Conservation (phyloP, 2,888 invertebrate species). For the Phlogophora meticulosa region DNA sequence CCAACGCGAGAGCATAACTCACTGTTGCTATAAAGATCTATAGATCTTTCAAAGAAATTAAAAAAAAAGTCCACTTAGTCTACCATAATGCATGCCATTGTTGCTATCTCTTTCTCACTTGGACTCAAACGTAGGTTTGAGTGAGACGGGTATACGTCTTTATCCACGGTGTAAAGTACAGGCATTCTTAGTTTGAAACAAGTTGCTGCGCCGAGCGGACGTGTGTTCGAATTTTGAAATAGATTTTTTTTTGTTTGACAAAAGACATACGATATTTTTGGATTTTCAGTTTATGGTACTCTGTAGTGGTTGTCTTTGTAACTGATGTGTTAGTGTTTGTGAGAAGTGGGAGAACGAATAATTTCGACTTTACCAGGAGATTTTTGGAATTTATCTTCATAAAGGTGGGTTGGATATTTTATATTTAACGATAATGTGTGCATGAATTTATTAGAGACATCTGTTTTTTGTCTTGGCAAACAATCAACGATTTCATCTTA, state of each 20-base stretch:
- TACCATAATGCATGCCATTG: conserved; percentile 89
- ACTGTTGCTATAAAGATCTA: conserved; percentile 84
- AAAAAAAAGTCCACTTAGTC: conserved; percentile 83
- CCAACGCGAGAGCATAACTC: conserved; percentile 84
- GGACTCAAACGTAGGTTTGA: conserved; percentile 55
- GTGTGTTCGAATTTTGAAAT: conserved; percentile 41
- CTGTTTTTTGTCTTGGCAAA: rapidly evolving
- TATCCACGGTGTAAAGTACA: conserved; percentile 58
- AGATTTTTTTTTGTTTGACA: conserved; percentile 45
- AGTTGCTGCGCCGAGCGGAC: conserved; percentile 47
- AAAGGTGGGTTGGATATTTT: conserved; percentile 39
- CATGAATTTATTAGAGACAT: neutral
- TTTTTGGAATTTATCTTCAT: conserved; percentile 45
- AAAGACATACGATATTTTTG: conserved; percentile 40
- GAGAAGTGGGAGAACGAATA: conserved; percentile 43
- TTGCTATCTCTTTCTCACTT: conserved; percentile 73
- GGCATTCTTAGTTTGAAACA: conserved; percentile 73
- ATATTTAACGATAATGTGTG: neutral
- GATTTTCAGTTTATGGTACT: conserved; percentile 24
- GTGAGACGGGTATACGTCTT: conserved; percentile 75
- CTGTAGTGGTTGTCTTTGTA: conserved; percentile 13
- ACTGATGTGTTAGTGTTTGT: conserved; percentile 37
- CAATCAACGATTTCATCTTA: too few relatives aligned
- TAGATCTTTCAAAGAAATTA: conserved; percentile 89
- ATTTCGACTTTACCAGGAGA: conserved; percentile 20